Evolutionary conservation across 2,888 invertebrate genomes (phyloP).

Genomic region (Polymixis flavicincta): DNA sequence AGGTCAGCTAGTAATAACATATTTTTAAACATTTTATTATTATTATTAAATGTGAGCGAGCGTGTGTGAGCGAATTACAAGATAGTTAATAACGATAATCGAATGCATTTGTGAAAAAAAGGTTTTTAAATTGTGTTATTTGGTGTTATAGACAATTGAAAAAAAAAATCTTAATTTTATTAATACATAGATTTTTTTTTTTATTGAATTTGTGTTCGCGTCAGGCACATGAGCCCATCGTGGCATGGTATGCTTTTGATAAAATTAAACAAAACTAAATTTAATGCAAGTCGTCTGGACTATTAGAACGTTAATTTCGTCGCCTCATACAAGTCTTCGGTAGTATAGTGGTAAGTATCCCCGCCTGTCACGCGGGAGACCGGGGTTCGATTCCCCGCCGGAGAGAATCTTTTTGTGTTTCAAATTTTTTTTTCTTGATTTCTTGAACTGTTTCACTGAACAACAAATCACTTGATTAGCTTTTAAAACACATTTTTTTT

Average conservation of each 20-base stretch:
- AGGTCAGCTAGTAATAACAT: no score
- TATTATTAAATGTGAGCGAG: not conserved
- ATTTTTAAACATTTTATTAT: no score
- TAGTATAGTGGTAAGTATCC: slow-evolving; percentile 91
- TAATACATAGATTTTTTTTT: no score
- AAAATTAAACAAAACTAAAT: not conserved
- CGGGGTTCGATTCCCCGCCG: slow-evolving; percentile 73
- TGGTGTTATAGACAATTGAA: no score
- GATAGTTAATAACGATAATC: not conserved
- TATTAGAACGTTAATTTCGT: slow-evolving; percentile 23
- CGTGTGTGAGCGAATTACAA: not conserved
- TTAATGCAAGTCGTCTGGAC: not conserved
- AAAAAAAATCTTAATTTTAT: no score
- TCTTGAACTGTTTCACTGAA: not conserved
- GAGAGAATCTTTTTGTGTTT: slow-evolving; percentile 62
- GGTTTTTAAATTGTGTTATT: not conserved
- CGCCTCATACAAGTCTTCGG: not conserved
- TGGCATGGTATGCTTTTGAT: not conserved
- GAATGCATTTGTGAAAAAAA: no score
- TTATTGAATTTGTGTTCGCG: not conserved
- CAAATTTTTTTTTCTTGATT: not conserved
- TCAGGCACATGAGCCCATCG: not conserved
- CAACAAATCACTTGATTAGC: not conserved
- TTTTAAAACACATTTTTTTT: no score
- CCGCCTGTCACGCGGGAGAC: slow-evolving; percentile 91